Conservation (phyloP, 2,888 invertebrate species). For the Drosophila kambysellisi region DNA sequence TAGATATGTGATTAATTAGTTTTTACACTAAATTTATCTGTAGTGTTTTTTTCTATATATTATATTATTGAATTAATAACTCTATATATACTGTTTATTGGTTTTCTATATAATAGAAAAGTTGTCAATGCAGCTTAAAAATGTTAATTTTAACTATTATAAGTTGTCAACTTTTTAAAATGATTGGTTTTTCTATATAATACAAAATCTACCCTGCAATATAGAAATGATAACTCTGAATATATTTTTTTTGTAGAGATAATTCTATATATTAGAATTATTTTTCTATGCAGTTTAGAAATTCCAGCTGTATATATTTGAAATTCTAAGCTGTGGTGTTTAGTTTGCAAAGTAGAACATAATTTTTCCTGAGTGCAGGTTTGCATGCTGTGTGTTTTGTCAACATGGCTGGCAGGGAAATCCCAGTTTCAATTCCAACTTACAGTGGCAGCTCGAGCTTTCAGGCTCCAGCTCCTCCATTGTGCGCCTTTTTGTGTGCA, state of each 20-base stretch:
- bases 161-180: neutral
- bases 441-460: constrained; percentile 7
- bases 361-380: constrained; percentile 1
- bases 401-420: constrained; percentile 48
- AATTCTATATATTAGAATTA: neutral
- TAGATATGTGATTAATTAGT: neutral
- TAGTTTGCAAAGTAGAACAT: neutral
- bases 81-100: no score
- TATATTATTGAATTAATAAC: no score
- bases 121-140: no score
- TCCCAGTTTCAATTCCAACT: constrained; percentile 37
- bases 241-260: neutral
- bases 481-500: constrained; percentile 77
- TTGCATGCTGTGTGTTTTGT: constrained; percentile 57
- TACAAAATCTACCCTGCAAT: neutral
- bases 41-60: no score
- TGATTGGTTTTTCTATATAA: neutral
- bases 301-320: neutral
- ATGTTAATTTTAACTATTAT: no score
- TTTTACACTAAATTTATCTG: neutral
- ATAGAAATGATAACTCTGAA: neutral
- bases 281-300: neutral
- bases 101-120: neutral
- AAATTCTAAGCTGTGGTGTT: neutral
- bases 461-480: constrained; percentile 38